These are phyloP conservation scores for Odontocerum albicorne DNA, from an alignment of 2,888 invertebrate genomes.

Conservation along the genomic window DNA sequence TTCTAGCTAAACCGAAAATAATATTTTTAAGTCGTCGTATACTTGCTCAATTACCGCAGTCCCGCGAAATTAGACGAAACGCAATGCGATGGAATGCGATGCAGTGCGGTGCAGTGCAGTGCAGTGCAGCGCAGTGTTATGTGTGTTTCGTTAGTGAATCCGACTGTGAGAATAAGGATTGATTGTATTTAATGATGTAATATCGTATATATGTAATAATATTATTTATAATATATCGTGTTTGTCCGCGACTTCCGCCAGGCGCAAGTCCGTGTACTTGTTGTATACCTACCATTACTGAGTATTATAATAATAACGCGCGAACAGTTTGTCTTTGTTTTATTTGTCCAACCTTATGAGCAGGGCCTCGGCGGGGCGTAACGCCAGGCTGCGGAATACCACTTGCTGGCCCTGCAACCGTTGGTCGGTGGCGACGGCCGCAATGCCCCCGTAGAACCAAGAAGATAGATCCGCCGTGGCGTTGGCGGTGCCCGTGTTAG, in stretches of 20 bases:
- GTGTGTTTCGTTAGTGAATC: conserved; percentile 10
- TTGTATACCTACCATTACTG: conserved; percentile 20
- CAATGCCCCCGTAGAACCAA: conserved; percentile 72
- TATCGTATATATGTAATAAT: too few species aligned
- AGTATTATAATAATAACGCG: conserved; percentile 29
- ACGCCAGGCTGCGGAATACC: conserved; percentile 44
- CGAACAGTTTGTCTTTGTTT: conserved; percentile 19
- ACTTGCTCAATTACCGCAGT: conserved; percentile 29
- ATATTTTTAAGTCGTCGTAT: conserved; percentile 20
- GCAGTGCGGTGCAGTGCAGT: background rate
- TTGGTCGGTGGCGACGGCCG: conserved; percentile 49
- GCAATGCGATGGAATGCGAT: too few species aligned
- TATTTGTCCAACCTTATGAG: conserved; percentile 34
- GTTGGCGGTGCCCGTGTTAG: conserved; percentile 65
- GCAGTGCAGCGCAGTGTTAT: background rate
- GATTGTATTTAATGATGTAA: conserved; percentile 13
- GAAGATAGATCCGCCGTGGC: conserved; percentile 72
- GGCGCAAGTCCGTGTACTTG: conserved; percentile 14
- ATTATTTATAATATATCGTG: conserved; percentile 11
- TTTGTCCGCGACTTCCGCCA: background rate
- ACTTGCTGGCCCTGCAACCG: conserved; percentile 48
- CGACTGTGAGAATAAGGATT: conserved; percentile 7
- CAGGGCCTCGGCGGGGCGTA: conserved; percentile 29
- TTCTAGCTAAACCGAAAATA: conserved; percentile 9
- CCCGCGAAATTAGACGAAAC: background rate